phyloP scores from a whole-genome alignment of 2,113 vertebrate species.

The Varanus salvator region DNA sequence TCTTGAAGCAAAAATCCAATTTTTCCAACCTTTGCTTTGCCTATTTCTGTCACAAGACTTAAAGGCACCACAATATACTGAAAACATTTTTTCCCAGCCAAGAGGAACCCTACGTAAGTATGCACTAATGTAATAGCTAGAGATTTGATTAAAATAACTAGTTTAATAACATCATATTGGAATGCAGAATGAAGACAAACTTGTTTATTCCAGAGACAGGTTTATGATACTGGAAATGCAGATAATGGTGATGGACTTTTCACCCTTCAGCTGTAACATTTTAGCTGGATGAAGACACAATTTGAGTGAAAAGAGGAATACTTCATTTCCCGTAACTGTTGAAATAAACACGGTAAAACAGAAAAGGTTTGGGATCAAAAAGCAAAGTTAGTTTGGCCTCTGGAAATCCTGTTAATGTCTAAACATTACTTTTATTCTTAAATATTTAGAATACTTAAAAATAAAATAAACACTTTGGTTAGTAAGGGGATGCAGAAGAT shows the following conservation, averaged over 20 bases:
- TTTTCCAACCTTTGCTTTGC: constrained; percentile 26
- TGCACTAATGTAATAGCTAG: constrained; percentile 70
- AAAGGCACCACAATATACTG: constrained; percentile 68
- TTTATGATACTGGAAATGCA: constrained; percentile 70
- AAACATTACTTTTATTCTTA: constrained; percentile 52
- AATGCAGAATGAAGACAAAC: constrained; percentile 76
- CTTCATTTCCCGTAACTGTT: constrained; percentile 41
- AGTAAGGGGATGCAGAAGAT: constrained; percentile 48
- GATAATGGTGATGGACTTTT: constrained; percentile 66
- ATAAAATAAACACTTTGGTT: constrained; percentile 63
- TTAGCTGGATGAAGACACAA: constrained; percentile 48
- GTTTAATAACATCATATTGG: constrained; percentile 73
- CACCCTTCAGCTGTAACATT: constrained; percentile 49
- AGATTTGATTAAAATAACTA: constrained; percentile 75
- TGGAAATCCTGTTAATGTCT: constrained; percentile 30
- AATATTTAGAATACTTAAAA: constrained; percentile 66
- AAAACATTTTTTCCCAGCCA: constrained; percentile 60
- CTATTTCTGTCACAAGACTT: constrained; percentile 57
- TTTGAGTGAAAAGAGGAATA: not conserved
- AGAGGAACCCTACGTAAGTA: constrained; percentile 64
- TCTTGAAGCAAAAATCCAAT: not conserved
- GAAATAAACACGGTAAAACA: constrained; percentile 51
- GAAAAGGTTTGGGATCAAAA: constrained; percentile 49
- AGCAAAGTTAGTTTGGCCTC: constrained; percentile 26
- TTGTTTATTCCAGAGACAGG: constrained; percentile 72